Conservation (phyloP, 2,888 invertebrate species). For the Dasypolia templi region DNA sequence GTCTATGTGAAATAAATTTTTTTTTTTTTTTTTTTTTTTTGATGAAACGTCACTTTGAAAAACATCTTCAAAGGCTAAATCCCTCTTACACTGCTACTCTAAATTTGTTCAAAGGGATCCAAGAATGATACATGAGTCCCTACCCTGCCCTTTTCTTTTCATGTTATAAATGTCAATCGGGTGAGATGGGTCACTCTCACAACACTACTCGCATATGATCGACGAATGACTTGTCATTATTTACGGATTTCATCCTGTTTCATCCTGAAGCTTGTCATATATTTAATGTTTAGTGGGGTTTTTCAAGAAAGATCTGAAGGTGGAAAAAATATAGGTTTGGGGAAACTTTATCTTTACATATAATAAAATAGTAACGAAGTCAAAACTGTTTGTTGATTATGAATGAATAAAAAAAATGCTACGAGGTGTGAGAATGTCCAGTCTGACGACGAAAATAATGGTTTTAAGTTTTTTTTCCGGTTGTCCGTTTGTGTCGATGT, state of each 20-base stretch:
- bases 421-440: too few relatives aligned
- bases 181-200: slow-evolving; percentile 58
- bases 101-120: slow-evolving; percentile 59
- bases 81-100: slow-evolving; percentile 39
- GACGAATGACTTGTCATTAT: slow-evolving; percentile 60
- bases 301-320: slow-evolving; percentile 7
- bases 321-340: not conserved
- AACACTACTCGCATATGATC: slow-evolving; percentile 55
- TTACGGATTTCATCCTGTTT: slow-evolving; percentile 47
- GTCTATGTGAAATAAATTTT: too few relatives aligned
- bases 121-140: slow-evolving; percentile 53
- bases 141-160: slow-evolving; percentile 59
- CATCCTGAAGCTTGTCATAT: slow-evolving; percentile 8
- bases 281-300: slow-evolving; percentile 20
- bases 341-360: not conserved
- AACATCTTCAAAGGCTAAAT: slow-evolving; percentile 40
- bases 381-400: too few relatives aligned
- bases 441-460: too few relatives aligned
- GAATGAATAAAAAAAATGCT: too few relatives aligned
- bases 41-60: slow-evolving; percentile 23
- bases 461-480: too few relatives aligned
- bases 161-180: slow-evolving; percentile 62
- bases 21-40: too few relatives aligned
- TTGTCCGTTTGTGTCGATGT: too few relatives aligned
- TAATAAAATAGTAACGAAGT: too few relatives aligned